Percentiles rank a stretch among this genome's conserved stretches.
Evolutionary conservation across 2,797 vertebrate species (phyloP).

Genomic region (Smutsia gigantea): DNA sequence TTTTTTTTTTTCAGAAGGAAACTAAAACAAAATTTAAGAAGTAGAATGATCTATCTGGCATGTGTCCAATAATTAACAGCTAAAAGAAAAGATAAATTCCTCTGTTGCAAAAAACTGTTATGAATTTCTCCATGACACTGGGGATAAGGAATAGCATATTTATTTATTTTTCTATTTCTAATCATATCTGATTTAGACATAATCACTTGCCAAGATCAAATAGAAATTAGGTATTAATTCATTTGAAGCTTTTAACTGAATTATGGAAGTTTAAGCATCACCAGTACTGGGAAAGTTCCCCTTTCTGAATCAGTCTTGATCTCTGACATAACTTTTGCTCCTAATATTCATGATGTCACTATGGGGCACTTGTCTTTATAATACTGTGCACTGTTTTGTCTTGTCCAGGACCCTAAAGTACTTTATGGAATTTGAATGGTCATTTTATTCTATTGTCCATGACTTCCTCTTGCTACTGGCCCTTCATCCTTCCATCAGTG

Average conservation of each 20-base stretch:
- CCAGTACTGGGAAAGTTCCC: not conserved
- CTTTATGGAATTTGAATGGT: not conserved
- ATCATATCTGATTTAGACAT: not conserved
- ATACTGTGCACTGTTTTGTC: not conserved
- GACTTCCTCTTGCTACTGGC: not conserved
- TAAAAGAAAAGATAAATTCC: not conserved
- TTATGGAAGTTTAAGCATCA: not conserved
- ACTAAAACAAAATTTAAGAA: not conserved
- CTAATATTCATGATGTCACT: not conserved
- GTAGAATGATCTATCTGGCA: not conserved
- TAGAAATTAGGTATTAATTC: not conserved
- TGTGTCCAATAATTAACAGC: not conserved
- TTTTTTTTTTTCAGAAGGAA: accelerated
- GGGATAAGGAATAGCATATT: not conserved
- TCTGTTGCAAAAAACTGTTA: not conserved
- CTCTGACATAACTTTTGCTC: not conserved
- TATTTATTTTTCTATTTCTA: not conserved
- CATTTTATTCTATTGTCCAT: not conserved
- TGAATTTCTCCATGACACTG: not conserved
- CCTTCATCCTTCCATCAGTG: not conserved
- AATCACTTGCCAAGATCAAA: not conserved
- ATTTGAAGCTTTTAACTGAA: not conserved
- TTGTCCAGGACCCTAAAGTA: not conserved
- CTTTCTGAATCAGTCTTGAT: not conserved
- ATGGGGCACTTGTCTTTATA: not conserved